Evolutionary conservation across 2,888 invertebrate species (phyloP), one percentile per base, ranked within the genome.

Genomic region (Ennomos erosarius): DNA sequence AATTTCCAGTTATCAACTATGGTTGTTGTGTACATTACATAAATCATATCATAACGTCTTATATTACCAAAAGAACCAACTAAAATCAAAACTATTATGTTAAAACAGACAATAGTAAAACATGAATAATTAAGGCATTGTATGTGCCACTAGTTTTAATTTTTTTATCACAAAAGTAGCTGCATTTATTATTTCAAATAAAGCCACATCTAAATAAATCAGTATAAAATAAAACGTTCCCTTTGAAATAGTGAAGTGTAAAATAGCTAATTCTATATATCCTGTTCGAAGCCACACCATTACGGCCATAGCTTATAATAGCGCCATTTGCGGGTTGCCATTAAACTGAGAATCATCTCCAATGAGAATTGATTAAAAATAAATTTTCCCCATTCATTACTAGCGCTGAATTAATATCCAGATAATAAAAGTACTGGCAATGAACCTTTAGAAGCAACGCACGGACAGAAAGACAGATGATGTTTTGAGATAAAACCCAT

Each of bases 401-500:
- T 62, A 39, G 64, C 38, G 53, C 60, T 64, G 62, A 65, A 81
- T 84, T 79, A 80, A 82, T 79, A 64, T 60, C 54, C 42, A 65
- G 68, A 62, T 66, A 68, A 61, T 66, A 68, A 68, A 62, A 64
- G 62, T 65, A 58, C 64, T 57, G 62, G 65, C 55, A 56, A 59
- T 42, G 54, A 51, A 50, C 59, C 35, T 51, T 26, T 38, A 37
- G 37, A 53, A 6, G 55, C 53, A 60, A 65, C 62, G 53, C 55
- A 51, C 50, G 53, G 52, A 67, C 59, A 62, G 42, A 47, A 47
- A 55, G 75, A 78, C 77, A 79, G 82, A 82, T 83, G 78, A 81
- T 82, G 79, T 74, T 76, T 78, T 68, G 75, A 81, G 85, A 85
- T 85, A 83, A 82, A 69, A 54, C 61, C 64, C 71, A 74, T 78